phyloP scores from a whole-genome alignment of 2,888 invertebrate species.

The Nomada flava region DNA sequence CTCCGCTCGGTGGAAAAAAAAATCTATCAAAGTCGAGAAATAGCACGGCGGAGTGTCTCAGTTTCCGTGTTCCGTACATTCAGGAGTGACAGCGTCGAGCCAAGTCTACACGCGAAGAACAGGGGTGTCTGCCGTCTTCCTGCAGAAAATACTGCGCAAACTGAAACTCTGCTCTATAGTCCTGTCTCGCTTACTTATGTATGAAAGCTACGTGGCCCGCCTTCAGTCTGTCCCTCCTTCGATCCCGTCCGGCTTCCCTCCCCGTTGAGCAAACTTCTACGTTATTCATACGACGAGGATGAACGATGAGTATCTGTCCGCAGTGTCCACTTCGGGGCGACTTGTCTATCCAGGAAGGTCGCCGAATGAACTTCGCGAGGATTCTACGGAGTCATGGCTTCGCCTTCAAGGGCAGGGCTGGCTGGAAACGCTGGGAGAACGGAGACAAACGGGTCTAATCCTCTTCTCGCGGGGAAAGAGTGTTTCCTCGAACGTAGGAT shows the following conservation, averaged over 20 bases:
- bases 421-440: background rate
- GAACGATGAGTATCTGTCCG: conserved; percentile 77
- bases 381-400: background rate
- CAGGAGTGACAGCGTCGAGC: conserved; percentile 43
- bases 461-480: background rate
- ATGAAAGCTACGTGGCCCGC: conserved; percentile 69
- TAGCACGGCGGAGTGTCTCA: no score
- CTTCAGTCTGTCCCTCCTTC: conserved; percentile 48
- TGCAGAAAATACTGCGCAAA: conserved; percentile 71
- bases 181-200: conserved; percentile 76
- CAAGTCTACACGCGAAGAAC: conserved; percentile 31
- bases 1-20: background rate
- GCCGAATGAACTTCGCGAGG: conserved; percentile 34
- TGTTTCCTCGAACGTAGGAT: no score
- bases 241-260: conserved; percentile 28
- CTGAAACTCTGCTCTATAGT: conserved; percentile 65
- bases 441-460: conserved; percentile 5
- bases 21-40: no score
- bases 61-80: conserved; percentile 27
- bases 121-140: conserved; percentile 57
- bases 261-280: conserved; percentile 71
- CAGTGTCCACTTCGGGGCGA: conserved; percentile 52
- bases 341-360: conserved; percentile 40
- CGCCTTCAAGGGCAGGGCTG: conserved; percentile 2
- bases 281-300: conserved; percentile 77